Evolutionary conservation across 2,888 invertebrate species (phyloP).

Genomic region (Acronicta alni): DNA sequence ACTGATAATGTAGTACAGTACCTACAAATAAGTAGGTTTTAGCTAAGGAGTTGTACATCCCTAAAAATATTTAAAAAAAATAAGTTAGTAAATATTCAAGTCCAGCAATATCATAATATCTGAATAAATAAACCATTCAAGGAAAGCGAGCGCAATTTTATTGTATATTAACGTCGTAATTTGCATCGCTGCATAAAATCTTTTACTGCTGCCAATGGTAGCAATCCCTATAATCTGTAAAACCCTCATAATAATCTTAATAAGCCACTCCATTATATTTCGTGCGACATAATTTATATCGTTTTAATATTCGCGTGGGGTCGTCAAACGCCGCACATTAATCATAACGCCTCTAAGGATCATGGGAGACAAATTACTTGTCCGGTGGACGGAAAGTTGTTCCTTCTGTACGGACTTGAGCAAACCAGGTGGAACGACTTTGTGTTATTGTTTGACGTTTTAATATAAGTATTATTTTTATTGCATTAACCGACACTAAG

Average conservation of each 20-base stretch:
- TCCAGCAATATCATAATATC: too few species aligned
- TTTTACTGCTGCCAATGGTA: neutral
- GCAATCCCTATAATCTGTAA: neutral
- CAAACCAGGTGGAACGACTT: neutral
- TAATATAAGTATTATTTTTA: neutral
- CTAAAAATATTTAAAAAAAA: too few species aligned
- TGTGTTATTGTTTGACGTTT: neutral
- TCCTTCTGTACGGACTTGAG: neutral
- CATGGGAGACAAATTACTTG: slow-evolving; percentile 20
- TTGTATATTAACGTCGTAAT: neutral
- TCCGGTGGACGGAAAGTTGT: neutral
- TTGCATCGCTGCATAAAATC: neutral
- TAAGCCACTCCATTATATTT: slow-evolving; percentile 5
- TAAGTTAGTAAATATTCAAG: too few species aligned
- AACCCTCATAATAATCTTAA: slow-evolving; percentile 2
- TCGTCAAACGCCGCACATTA: slow-evolving; percentile 13
- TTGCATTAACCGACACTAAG: too few species aligned
- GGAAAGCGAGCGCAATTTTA: too few species aligned
- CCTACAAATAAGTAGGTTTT: neutral
- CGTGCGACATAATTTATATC: slow-evolving; percentile 11
- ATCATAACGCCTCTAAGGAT: slow-evolving; percentile 19
- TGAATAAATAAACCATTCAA: too few species aligned
- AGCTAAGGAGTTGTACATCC: neutral
- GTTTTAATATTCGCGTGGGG: slow-evolving; percentile 14
- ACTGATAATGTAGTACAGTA: too few species aligned